phyloP scores from a whole-genome alignment of 2,888 invertebrate genomes.

The Lymantria dispar region DNA sequence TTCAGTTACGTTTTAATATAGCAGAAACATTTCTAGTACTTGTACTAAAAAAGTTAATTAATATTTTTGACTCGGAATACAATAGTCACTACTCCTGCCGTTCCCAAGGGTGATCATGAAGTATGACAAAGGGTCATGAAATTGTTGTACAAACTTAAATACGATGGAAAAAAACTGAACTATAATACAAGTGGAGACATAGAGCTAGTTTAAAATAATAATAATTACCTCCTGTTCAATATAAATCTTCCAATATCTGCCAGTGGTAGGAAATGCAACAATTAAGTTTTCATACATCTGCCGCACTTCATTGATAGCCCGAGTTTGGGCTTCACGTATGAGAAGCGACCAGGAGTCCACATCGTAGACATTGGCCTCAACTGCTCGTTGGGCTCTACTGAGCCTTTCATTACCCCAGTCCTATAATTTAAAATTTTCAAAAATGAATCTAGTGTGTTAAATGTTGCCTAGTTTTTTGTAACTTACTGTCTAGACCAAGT shows the following conservation, averaged over 20 bases:
- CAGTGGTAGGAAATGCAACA: constrained; percentile 96
- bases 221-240: constrained; percentile 95
- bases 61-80: no score
- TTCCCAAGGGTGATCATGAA: no score
- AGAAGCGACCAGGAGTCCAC: constrained; percentile 99
- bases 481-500: no score
- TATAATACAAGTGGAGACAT: not conserved
- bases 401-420: constrained; percentile 95
- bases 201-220: not conserved
- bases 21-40: no score
- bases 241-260: constrained; percentile 99
- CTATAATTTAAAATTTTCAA: constrained; percentile 63
- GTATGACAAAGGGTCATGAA: no score
- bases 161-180: no score
- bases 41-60: no score
- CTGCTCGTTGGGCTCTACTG: constrained; percentile 90
- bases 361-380: constrained; percentile 95
- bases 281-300: constrained; percentile 97
- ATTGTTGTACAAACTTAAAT: no score
- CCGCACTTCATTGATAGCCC: constrained; percentile 94
- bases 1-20: no score
- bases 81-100: no score
- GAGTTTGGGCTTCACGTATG: constrained; percentile 94
- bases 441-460: no score
- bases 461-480: no score